Evolutionary conservation across 1,140 invertebrate species (phyloP), one percentile per base, ranked within the genome.

Genomic region (Drosophila mauritiana): DNA sequence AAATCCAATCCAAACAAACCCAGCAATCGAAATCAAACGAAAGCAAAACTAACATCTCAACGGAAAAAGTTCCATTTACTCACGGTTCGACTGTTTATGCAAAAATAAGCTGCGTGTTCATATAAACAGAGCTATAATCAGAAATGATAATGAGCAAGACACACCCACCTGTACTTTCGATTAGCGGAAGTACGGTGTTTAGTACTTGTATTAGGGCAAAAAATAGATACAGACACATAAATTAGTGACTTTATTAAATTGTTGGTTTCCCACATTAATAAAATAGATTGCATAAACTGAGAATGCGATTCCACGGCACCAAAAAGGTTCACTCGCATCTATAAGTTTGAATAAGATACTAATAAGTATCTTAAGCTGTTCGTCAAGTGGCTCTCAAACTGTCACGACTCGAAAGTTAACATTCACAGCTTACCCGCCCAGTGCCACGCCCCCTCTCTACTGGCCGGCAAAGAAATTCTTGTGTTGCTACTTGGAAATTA

Each of bases 1-100:
- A 75, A 57, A 53, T 39, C 34, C 63, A 76, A 81, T 67, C 49
- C 72, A 83, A 83, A 83, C 76, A 84, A 82, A 58, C 54, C 54
- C 20, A 22, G 20, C 34, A 59, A 49, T 25, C 22, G 13, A 45
- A 67, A 39, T 45, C 63, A 36, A 64, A 64, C 12, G 31, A 37
- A 36, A 22, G 12, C 11, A 31, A 61, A 25, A 22, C 57, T 61
- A 56, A 56, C 58, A 63, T 17, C 39, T 58, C 39, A 58, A 49
- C 20, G 15, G 22, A 15, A 42, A 34, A 34, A 57, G 25, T 17
- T 57, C 11, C 27, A 22, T 59, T 61, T 59, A 63, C 54, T 25
- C 27, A 37, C 36, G 36, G 13, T 37, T 64, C 25, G 27, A 20
- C 27, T 58, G 56, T 58, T 58, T 58, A 58, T 36, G 45, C 64